Percentiles rank a stretch among this genome's conserved stretches.
Conservation (phyloP, 1,140 invertebrate species). For the Rhopalosiphum padi region DNA sequence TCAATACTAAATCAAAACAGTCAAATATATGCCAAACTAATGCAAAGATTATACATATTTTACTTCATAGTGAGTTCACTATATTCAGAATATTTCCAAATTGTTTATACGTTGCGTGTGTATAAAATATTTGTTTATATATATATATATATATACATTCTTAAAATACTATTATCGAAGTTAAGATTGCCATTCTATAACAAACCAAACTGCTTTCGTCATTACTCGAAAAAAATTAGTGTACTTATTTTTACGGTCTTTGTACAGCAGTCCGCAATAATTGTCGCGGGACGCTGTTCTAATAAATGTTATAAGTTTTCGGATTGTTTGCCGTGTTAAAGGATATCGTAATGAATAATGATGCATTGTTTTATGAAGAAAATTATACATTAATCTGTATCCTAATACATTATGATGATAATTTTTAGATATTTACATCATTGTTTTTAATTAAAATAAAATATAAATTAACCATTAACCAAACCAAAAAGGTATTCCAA, state of each 20-base stretch:
- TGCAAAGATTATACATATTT: background rate
- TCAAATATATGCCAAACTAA: background rate
- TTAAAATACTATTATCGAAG: background rate
- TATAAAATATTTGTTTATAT: background rate
- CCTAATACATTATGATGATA: no score
- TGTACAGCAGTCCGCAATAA: background rate
- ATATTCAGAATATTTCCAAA: background rate
- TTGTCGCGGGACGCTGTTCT: background rate
- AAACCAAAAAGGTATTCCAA: no score
- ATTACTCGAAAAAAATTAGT: background rate
- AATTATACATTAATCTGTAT: no score
- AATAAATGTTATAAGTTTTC: background rate
- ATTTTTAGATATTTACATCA: no score
- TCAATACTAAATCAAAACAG: background rate
- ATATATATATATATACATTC: background rate
- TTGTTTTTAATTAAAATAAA: no score
- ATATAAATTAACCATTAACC: no score
- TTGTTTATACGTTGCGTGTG: background rate
- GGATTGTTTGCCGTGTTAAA: background rate
- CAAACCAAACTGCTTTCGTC: background rate
- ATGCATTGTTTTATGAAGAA: background rate
- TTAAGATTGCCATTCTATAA: background rate
- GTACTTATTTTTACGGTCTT: background rate
- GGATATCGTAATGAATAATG: background rate
- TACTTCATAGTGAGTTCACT: background rate